Base-by-base conservation (phyloP, 1,140 invertebrate genomes). In the Probaryconus sp. region DNA sequence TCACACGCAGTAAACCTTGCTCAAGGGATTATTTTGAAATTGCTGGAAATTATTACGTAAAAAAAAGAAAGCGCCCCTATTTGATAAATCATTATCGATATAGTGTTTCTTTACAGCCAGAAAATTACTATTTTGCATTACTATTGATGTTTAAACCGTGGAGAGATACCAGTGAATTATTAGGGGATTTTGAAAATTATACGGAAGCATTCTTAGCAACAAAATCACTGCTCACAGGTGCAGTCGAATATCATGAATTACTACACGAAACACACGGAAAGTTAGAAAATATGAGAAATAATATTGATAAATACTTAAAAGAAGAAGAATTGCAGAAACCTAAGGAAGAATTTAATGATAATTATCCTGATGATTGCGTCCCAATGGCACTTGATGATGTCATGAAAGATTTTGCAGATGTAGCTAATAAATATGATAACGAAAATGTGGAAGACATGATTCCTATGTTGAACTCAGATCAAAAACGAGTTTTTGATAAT, bases 81-180 rank as follows among this genome's bases (percentile, higher is more conserved):
- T 45, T 82, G 6, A 70, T 81, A 30, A 81, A 79, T 72, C 77
- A 81, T 45, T 81, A 70, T 33, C 69, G 40, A 45, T 68, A 74
- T 40, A 75, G 68, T 37, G 10, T 71, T 3, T 60, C 64, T 16
- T 61, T 45, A 35, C 24, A 80, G 31, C 79, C 76, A 3, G 80
- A 83, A 69, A 33, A 35, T n/a, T 81, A 78, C 71, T 80, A 65
- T 35, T 79, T 60, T 76, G 17, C 77, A 11, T 38, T 82, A 14
- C 43, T 83, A 24, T 42, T 83, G 5, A 24, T 83, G 6, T 81
- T 81, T 55, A 42, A 79, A 61, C 68, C 76, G 5, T 83, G 79
- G 78, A 74, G 77, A 68, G 31, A 81, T 40, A 37, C 45, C 0
- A 48, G 43, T 55, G 68, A 78, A 21, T 58, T 82, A 11, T 70